These are phyloP conservation scores for Malurus alboscapulatus DNA, from an alignment of 2,113 vertebrate species.

Conservation along the genomic window DNA sequence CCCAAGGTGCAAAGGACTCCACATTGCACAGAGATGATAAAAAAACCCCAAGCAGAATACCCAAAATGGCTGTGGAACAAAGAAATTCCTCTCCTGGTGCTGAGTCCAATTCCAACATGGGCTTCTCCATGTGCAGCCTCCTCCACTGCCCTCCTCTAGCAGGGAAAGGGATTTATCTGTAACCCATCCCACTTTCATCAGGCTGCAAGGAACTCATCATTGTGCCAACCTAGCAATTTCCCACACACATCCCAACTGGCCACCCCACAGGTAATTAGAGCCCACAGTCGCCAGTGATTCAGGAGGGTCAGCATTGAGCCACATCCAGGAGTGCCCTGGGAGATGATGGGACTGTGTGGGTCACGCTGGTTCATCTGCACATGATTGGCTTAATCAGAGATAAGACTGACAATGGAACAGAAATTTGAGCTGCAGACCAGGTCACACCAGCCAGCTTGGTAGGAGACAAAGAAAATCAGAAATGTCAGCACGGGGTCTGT, in stretches of 20 bases:
- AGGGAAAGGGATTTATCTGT: neutral
- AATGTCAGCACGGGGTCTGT: neutral
- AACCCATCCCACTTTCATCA: neutral
- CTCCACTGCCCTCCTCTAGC: neutral
- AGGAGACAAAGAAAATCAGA: neutral
- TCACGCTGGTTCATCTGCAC: neutral
- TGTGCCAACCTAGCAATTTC: neutral
- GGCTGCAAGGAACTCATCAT: neutral
- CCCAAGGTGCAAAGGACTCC: neutral
- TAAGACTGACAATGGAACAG: neutral
- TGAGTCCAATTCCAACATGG: neutral
- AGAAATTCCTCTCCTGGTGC: neutral
- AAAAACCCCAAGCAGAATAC: neutral
- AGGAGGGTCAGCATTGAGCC: neutral
- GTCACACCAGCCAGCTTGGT: neutral
- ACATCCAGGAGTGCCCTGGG: neutral
- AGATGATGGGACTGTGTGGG: neutral
- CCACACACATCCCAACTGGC: accelerated
- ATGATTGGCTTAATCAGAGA: neutral
- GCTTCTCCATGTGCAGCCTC: accelerated
- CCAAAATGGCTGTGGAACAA: neutral
- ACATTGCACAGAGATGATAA: neutral
- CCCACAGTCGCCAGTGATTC: neutral
- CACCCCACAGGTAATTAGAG: neutral
- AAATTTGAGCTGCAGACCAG: neutral